Base-by-base conservation (phyloP, 1,140 invertebrate species). In the Spodoptera frugiperda region DNA sequence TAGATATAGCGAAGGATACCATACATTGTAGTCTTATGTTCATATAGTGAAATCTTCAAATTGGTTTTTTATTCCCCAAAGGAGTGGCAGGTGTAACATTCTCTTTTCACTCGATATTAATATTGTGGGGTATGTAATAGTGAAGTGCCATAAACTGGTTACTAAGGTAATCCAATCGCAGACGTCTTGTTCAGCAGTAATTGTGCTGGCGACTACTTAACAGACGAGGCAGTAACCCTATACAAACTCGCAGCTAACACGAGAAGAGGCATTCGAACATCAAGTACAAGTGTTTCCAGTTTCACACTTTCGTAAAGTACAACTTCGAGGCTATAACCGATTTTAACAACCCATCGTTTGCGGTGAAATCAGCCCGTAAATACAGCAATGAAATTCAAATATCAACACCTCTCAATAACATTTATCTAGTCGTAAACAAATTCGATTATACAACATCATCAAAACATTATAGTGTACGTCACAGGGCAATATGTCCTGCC, bases 401-500 rank as follows among this genome's bases (percentile, higher is more conserved):
- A 73, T 61, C 21, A 25, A 72, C 55, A 57, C 39, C 63, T 25
- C 55, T 33, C 54, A 73, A 73, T 73, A 73, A 61, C 71, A 49
- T 73, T 73, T 61, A 73, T 73, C 39, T 73, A 73, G 71, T 59
- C 55, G 73, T 65, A 63, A 65, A 65, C 49, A 63, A 44, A 75
- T 75, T 75, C 73, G 73, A 75, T 75, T 75, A 75, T 75, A 65
- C 72, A 75, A 65, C 57, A 46, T 75, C 59, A 75, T 72, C 15
- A 72, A 17, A 73, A 53, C 49, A 63, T 54, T 54, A 54, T 65
- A 39, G 59, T 49, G 12, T 48, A 78, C 78, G 77, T 82, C 78
- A 80, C 78, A 73, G 78, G 75, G 81, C 79, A 77, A 82, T 83
- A 82, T 84, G 81, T 78, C 74, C 61, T 71, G 79, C 85, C 84